Evolutionary conservation across 2,888 invertebrate species (phyloP), one percentile per base, ranked within the genome.

Genomic region (Pogonocherus hispidulus): DNA sequence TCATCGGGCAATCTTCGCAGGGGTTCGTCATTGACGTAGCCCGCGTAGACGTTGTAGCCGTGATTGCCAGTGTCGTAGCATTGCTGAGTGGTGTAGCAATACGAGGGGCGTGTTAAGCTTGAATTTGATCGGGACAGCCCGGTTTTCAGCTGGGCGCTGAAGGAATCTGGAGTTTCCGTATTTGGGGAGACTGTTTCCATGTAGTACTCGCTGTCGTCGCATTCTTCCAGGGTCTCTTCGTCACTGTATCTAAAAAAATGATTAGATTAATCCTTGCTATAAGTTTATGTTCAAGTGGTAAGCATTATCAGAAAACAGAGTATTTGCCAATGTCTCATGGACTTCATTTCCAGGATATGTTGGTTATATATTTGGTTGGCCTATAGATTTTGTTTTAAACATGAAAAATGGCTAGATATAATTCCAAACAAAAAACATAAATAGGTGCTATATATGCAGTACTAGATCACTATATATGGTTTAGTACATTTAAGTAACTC

Each of bases 31-130:
- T 87, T 84, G 16, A 88, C 87, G 77, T 90, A 91, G 9, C 90
- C 90, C 52, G 87, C 86, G 79, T 91, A 91, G 22, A 89, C 84
- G 44, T 90, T 90, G 80, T 93, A 93, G 5, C 92, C 93, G 68
- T 91, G 91, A 66, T 90, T 90, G 41, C 93, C 93, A 75, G 91
- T 89, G 64, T 92, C 92, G 81, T 94, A 94, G 22, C 93, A 90
- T 76, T 91, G 87, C 84, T 95, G 95, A 82, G 92, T 94, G 63
- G 94, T 92, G 81, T 95, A 95, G 51, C 91, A 90, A 83, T 95
- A 92, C 69, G 91, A 92, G 11, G 91, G 91, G 64, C 91, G 91
- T 3, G 94, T 93, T 1, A 95, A 87, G 0, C 95, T 95, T 0
- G 94, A 94, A 55, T 79, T 71, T 64, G 67, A 74, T 51, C 71